Conservation (phyloP, 1,140 invertebrate species). For the Onthophagus taurus region DNA sequence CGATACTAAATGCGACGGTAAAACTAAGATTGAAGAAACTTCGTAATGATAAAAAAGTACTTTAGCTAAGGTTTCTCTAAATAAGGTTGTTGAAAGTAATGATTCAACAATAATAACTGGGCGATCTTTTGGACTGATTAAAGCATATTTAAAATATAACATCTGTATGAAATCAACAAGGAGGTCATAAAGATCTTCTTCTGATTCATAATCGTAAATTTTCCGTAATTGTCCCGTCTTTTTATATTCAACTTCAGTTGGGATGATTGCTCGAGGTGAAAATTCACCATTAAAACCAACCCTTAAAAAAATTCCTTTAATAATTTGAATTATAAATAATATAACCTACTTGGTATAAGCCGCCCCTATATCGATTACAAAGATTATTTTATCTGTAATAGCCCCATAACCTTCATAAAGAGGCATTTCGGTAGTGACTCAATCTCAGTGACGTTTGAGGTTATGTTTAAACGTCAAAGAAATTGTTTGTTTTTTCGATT, state of each 20-base stretch:
- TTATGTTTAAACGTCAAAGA: no score
- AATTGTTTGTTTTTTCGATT: no score
- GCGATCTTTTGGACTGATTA: slow-evolving; percentile 88
- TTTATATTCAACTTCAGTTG: slow-evolving; percentile 61
- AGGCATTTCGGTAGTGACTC: no score
- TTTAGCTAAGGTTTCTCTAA: slow-evolving; percentile 79
- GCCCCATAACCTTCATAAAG: slow-evolving; percentile 65
- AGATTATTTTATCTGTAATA: slow-evolving; percentile 75
- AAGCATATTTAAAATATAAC: slow-evolving; percentile 78
- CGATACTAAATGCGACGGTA: slow-evolving; percentile 68
- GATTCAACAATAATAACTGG: slow-evolving; percentile 87
- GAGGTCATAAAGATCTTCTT: slow-evolving; percentile 73
- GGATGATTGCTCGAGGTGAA: slow-evolving; percentile 78
- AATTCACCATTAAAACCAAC: slow-evolving; percentile 86
- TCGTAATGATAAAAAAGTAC: slow-evolving; percentile 87
- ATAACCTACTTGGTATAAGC: slow-evolving; percentile 83
- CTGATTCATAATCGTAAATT: slow-evolving; percentile 60
- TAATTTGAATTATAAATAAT: slow-evolving; percentile 12
- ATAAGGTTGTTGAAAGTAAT: slow-evolving; percentile 67
- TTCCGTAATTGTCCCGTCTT: slow-evolving; percentile 51
- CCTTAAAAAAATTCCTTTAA: slow-evolving; percentile 42
- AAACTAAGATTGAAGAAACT: slow-evolving; percentile 46
- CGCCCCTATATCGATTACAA: slow-evolving; percentile 83
- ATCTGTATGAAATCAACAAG: slow-evolving; percentile 82
- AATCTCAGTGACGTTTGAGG: no score